A percentile compares a stretch with the other conserved stretches of the same genome.
Evolutionary conservation across 2,888 invertebrate species (phyloP).

Genomic region (Smittia sp.): DNA sequence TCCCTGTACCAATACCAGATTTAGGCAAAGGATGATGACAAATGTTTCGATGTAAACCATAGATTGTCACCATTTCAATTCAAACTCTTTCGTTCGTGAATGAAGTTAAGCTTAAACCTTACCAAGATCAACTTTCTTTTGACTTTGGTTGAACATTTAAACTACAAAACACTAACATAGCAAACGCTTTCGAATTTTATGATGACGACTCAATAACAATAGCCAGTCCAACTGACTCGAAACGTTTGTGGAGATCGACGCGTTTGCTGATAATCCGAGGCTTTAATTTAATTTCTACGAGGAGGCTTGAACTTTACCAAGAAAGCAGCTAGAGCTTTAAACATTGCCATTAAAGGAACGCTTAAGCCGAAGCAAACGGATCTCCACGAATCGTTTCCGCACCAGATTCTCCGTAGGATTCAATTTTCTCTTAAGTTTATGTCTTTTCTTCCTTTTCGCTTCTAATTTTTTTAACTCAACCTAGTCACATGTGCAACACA

Average conservation of each 20-base stretch:
- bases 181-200: background rate
- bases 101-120: background rate
- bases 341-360: background rate
- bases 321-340: background rate
- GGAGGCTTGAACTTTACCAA: conserved; percentile 17
- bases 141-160: background rate
- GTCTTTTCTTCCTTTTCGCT: background rate
- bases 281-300: conserved; percentile 1
- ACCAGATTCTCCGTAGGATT: background rate
- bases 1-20: background rate
- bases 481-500: conserved; percentile 47
- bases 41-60: conserved; percentile 30
- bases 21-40: background rate
- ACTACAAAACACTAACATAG: background rate
- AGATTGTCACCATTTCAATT: conserved; percentile 36
- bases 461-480: conserved; percentile 43
- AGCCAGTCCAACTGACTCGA: background rate
- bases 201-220: background rate
- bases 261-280: background rate
- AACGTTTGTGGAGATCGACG: background rate
- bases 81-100: background rate
- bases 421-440: conserved; percentile 12
- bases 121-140: background rate
- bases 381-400: background rate
- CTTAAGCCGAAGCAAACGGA: background rate